Conservation (phyloP, 2,888 invertebrate genomes). For the Pharmacophagus antenor region DNA sequence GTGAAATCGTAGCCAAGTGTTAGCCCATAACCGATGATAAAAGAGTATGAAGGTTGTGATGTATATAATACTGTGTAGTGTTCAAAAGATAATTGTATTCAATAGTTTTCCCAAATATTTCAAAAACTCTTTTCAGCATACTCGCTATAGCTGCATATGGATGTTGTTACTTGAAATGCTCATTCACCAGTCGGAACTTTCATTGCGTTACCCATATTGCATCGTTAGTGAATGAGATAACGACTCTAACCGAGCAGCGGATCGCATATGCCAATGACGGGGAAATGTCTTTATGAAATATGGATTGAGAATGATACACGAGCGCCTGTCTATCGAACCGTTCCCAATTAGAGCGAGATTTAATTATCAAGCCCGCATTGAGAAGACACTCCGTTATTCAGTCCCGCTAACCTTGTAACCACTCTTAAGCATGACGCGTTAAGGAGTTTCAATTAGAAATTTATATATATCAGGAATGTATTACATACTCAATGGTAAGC, state of each 20-base stretch:
- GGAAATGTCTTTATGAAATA: slow-evolving; percentile 34
- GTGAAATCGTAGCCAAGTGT: too few relatives aligned
- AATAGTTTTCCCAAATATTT: too few relatives aligned
- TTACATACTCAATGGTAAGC: neutral
- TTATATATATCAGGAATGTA: neutral
- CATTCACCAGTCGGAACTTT: neutral
- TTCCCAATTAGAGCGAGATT: slow-evolving; percentile 52
- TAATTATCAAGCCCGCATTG: slow-evolving; percentile 51
- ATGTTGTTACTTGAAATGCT: neutral
- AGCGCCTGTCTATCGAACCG: slow-evolving; percentile 39
- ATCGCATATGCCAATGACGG: slow-evolving; percentile 32
- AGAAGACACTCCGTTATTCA: slow-evolving; percentile 35
- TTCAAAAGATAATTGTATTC: too few relatives aligned
- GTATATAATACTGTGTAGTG: too few relatives aligned
- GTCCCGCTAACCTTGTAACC: slow-evolving; percentile 22
- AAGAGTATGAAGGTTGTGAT: too few relatives aligned
- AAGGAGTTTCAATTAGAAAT: slow-evolving; percentile 15
- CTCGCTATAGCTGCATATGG: too few relatives aligned
- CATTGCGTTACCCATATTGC: slow-evolving; percentile 16
- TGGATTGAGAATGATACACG: slow-evolving; percentile 30
- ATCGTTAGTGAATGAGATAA: slow-evolving; percentile 26
- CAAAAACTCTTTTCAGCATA: too few relatives aligned
- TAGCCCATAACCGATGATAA: too few relatives aligned
- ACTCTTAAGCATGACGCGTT: slow-evolving; percentile 16
- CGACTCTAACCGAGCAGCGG: slow-evolving; percentile 27